These are phyloP conservation scores for Phalacrocorax carbo DNA, from an alignment of 2,113 vertebrate species.

Conservation along the genomic window DNA sequence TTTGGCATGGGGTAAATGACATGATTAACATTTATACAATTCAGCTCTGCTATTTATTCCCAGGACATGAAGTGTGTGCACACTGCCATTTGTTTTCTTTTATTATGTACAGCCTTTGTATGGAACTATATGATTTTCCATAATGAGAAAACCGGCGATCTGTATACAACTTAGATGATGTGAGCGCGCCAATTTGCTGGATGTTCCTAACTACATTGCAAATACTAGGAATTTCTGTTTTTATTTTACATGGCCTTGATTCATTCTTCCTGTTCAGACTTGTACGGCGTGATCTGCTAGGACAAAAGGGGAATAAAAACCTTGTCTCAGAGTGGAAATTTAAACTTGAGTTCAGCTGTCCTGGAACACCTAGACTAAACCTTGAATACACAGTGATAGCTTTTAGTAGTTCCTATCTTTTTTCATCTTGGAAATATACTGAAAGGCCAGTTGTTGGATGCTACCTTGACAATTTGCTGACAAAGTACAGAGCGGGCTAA, in stretches of 20 bases:
- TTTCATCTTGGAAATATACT: background rate
- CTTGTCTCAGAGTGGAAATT: background rate
- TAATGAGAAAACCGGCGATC: background rate
- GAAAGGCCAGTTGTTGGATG: background rate
- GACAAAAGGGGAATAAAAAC: background rate
- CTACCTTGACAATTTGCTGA: background rate
- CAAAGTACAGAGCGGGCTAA: background rate
- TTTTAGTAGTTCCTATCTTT: background rate
- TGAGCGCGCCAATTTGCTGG: fast-evolving
- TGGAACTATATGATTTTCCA: background rate
- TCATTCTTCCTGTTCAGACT: background rate
- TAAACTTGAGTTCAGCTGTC: background rate
- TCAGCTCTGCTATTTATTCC: background rate
- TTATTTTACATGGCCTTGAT: background rate
- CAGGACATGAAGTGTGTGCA: background rate
- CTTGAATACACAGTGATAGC: background rate
- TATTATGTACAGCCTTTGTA: background rate
- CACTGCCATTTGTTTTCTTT: background rate
- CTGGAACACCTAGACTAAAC: background rate
- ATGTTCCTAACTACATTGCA: background rate
- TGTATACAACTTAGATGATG: background rate
- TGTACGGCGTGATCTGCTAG: background rate
- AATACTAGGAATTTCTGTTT: background rate
- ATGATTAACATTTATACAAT: background rate
- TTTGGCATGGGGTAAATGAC: background rate